These are phyloP conservation scores for Trachymyrmex cornetzi DNA, from an alignment of 1,140 invertebrate genomes.

Conservation along the genomic window DNA sequence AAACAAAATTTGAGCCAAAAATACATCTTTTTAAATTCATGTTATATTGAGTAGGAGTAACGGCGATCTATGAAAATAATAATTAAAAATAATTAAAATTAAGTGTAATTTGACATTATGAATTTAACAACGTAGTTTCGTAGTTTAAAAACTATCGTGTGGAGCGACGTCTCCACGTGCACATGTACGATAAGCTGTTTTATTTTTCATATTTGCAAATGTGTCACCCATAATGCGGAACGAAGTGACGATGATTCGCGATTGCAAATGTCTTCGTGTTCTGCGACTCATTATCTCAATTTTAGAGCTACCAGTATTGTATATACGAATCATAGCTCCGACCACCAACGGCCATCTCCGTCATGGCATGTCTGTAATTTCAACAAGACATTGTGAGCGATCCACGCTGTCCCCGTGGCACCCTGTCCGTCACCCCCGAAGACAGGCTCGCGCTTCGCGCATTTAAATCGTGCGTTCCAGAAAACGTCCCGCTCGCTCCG, in stretches of 20 bases:
- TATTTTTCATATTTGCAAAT: not conserved
- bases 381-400: constrained; percentile 60
- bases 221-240: constrained; percentile 11
- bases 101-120: too few species aligned
- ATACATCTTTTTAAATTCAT: too few species aligned
- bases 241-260: constrained; percentile 23
- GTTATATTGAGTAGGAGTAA: too few species aligned
- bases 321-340: constrained; percentile 22
- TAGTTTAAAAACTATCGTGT: not conserved
- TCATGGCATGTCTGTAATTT: constrained; percentile 59
- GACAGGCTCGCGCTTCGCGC: constrained; percentile 51
- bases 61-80: too few species aligned
- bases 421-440: constrained; percentile 54
- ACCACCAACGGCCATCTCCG: constrained; percentile 27
- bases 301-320: constrained; percentile 35
- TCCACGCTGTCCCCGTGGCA: constrained; percentile 41
- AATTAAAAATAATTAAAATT: too few species aligned
- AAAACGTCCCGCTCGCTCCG: constrained; percentile 18
- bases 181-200: not conserved
- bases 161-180: not conserved
- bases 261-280: constrained; percentile 34
- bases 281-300: constrained; percentile 46
- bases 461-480: constrained; percentile 49
- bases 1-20: too few species aligned
- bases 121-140: too few species aligned